Evolutionary conservation across 2,113 vertebrate genomes (phyloP).

Genomic region (Sorex araneus): DNA sequence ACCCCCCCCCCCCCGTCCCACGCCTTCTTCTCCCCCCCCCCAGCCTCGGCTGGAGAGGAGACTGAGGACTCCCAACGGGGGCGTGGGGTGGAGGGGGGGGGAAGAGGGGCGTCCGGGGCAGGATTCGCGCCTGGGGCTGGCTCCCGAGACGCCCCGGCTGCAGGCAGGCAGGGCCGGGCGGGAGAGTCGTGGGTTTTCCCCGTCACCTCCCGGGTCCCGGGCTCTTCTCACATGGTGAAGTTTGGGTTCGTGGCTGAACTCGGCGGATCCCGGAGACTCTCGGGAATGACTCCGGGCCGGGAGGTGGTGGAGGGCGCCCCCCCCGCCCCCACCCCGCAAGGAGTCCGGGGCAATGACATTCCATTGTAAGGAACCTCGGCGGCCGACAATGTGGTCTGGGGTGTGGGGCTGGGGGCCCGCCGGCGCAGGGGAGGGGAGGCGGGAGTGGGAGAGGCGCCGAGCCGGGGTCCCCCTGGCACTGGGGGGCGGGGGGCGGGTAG

Average conservation of each 20-base stretch:
- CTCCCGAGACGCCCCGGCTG: background rate
- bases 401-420: conserved; percentile 2
- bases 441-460: background rate
- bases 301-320: no score
- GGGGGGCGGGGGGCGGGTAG: background rate
- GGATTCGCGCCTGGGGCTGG: background rate
- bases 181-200: conserved; percentile 35
- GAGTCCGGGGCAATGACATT: conserved; percentile 70
- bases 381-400: conserved; percentile 65
- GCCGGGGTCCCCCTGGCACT: background rate
- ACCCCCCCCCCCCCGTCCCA: no score
- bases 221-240: conserved; percentile 71
- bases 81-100: background rate
- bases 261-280: background rate
- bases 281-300: background rate
- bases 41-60: background rate
- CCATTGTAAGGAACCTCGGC: conserved; percentile 77
- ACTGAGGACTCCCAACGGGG: background rate
- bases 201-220: conserved; percentile 23
- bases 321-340: background rate
- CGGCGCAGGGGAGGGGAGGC: background rate
- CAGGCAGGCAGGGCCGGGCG: background rate
- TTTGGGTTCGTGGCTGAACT: conserved; percentile 70
- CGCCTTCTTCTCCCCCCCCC: background rate
- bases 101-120: background rate